Percentiles rank a stretch among this genome's conserved stretches.
These are phyloP conservation scores for Ormyrus nitidulus DNA, from an alignment of 2,888 invertebrate species.

Conservation along the genomic window DNA sequence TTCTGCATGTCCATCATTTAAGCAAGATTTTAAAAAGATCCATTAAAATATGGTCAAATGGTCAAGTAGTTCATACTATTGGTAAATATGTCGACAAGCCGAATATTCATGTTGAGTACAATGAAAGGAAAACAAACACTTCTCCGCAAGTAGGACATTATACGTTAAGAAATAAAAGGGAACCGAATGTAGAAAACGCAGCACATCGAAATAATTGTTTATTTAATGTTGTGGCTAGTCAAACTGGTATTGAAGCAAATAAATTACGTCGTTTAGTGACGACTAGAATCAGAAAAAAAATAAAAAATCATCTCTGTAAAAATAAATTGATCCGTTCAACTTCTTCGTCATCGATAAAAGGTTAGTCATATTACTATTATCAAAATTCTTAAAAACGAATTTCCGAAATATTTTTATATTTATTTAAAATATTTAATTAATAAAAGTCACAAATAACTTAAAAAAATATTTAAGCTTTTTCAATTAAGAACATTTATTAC, in stretches of 20 bases:
- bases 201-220: slow-evolving; percentile 45
- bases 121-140: not conserved
- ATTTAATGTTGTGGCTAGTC: slow-evolving; percentile 16
- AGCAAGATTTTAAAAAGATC: slow-evolving; percentile 15
- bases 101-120: slow-evolving; percentile 35
- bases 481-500: no score
- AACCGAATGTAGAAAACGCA: slow-evolving; percentile 48
- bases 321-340: no score
- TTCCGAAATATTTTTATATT: no score
- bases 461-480: no score
- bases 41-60: slow-evolving; percentile 44
- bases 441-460: no score
- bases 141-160: slow-evolving; percentile 61
- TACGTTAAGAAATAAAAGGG: slow-evolving; percentile 57
- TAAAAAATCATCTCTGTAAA: not conserved
- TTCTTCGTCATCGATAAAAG: no score
- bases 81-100: slow-evolving; percentile 14
- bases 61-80: not conserved
- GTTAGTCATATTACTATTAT: no score
- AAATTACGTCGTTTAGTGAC: not conserved
- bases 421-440: no score
- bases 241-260: slow-evolving; percentile 24
- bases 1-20: not conserved
- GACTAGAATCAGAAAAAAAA: not conserved
- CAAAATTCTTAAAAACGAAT: no score